phyloP scores from a whole-genome alignment of 2,888 invertebrate species.

The Sesia apiformis region DNA sequence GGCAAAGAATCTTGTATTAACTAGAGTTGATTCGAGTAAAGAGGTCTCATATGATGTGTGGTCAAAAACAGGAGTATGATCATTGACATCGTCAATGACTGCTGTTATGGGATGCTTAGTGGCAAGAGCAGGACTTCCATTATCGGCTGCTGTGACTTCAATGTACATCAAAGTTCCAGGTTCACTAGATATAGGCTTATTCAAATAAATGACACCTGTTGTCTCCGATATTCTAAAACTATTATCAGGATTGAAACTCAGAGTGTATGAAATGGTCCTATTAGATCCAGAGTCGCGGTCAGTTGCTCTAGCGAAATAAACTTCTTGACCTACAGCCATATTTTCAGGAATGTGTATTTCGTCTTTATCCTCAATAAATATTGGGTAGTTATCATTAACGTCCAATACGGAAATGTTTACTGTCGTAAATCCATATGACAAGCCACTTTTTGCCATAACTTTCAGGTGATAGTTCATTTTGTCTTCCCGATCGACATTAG shows the following conservation, averaged over 20 bases:
- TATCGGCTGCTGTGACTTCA: constrained; percentile 90
- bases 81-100: constrained; percentile 91
- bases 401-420: constrained; percentile 90
- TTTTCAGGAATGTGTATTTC: constrained; percentile 89
- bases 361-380: constrained; percentile 85
- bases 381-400: constrained; percentile 93
- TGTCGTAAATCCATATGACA: constrained; percentile 83
- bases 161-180: constrained; percentile 81
- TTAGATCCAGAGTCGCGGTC: constrained; percentile 94
- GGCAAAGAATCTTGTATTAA: constrained; percentile 93
- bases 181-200: constrained; percentile 83
- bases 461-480: constrained; percentile 83
- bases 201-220: constrained; percentile 92
- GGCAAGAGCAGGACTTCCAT: constrained; percentile 82
- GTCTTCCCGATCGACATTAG: constrained; percentile 89
- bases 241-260: constrained; percentile 86
- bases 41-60: constrained; percentile 95
- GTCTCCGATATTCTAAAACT: constrained; percentile 89
- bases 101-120: constrained; percentile 83
- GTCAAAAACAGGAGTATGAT: constrained; percentile 95
- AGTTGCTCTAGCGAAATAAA: constrained; percentile 89
- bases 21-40: constrained; percentile 89
- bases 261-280: constrained; percentile 85
- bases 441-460: constrained; percentile 85
- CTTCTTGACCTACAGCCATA: constrained; percentile 94